Percentiles rank a stretch among this genome's conserved stretches.
phyloP scores from a whole-genome alignment of 2,888 invertebrate species.

The Mellilla xanthometata region DNA sequence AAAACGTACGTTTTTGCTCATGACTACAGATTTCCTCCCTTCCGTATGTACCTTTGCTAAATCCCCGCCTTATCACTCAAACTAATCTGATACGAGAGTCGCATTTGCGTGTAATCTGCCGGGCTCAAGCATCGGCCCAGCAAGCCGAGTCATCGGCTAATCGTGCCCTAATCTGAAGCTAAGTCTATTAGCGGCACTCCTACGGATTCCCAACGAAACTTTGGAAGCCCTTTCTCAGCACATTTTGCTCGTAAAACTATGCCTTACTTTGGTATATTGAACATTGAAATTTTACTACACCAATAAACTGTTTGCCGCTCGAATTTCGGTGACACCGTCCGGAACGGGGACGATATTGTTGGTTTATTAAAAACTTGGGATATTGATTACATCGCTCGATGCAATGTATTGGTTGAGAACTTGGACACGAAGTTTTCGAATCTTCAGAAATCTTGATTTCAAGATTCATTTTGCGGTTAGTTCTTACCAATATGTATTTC shows the following conservation, averaged over 20 bases:
- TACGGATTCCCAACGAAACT: constrained; percentile 80
- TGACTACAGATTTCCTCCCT: too few species aligned
- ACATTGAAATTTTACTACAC: constrained; percentile 71
- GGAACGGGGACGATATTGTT: constrained; percentile 32
- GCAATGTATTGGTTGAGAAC: constrained; percentile 23
- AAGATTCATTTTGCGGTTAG: too few species aligned
- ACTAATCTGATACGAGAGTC: constrained; percentile 68
- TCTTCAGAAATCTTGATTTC: too few species aligned
- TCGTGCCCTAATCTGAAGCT: constrained; percentile 78
- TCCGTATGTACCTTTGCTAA: constrained; percentile 7
- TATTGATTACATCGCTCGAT: constrained; percentile 31
- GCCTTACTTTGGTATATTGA: constrained; percentile 61
- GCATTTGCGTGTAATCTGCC: constrained; percentile 71
- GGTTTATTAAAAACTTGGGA: constrained; percentile 40
- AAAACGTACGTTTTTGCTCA: too few species aligned
- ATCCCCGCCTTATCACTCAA: constrained; percentile 38
- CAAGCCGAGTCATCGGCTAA: constrained; percentile 70
- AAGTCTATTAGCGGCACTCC: constrained; percentile 80
- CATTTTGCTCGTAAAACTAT: constrained; percentile 76
- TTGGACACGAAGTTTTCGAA: too few species aligned
- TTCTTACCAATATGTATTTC: too few species aligned
- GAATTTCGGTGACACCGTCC: constrained; percentile 49
- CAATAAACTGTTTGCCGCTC: constrained; percentile 58
- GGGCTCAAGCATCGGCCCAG: constrained; percentile 61
- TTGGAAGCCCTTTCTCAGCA: constrained; percentile 78